Percentiles rank a stretch among this genome's conserved stretches.
Evolutionary conservation across 2,797 vertebrate species (phyloP).

Genomic region (Phyllotis vaccarum): DNA sequence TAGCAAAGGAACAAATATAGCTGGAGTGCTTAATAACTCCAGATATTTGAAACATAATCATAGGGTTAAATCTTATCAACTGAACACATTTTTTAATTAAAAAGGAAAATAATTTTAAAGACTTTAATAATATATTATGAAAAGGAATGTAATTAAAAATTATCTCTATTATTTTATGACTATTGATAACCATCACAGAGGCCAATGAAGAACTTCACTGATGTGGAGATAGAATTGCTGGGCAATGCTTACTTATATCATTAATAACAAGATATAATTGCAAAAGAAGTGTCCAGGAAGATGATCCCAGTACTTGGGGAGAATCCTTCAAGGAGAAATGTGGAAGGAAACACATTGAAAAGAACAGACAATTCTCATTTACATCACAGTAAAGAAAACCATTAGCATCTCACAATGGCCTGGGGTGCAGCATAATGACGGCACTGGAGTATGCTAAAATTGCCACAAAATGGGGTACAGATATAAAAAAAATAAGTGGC

Average conservation of each 20-base stretch:
- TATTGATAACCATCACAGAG: neutral
- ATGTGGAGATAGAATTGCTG: neutral
- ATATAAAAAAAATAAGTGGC: neutral
- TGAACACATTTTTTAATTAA: conserved; percentile 4
- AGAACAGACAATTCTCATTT: no score
- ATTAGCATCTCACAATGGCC: neutral
- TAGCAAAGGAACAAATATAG: neutral
- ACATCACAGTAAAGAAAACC: neutral
- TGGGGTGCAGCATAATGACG: accelerated
- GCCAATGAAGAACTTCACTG: neutral
- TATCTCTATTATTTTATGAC: neutral
- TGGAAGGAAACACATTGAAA: neutral
- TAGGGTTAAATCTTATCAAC: conserved; percentile 1
- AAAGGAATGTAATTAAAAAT: conserved; percentile 49
- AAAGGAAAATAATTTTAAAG: neutral
- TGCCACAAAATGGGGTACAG: neutral
- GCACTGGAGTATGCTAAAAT: neutral
- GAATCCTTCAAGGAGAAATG: neutral
- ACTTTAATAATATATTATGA: neutral
- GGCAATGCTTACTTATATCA: neutral
- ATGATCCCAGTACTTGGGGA: accelerated
- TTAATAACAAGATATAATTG: neutral
- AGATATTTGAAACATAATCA: neutral
- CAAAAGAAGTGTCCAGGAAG: neutral
- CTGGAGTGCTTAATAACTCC: neutral